These are phyloP conservation scores for Psittacara wagleri DNA, from an alignment of 2,113 vertebrate genomes.

Conservation along the genomic window DNA sequence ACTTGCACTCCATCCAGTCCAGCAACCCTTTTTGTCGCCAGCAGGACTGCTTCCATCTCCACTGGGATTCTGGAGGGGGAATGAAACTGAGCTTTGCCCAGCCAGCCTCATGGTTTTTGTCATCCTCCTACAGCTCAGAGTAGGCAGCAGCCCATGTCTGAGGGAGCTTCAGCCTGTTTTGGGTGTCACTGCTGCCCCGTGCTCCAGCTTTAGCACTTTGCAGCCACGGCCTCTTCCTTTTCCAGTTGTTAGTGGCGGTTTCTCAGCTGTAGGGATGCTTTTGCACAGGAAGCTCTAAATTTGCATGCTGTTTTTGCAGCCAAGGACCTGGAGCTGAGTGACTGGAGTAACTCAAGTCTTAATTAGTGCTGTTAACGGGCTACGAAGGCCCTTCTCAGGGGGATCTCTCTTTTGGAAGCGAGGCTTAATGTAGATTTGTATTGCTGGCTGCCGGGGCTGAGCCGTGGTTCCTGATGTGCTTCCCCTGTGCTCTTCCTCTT, in stretches of 20 bases:
- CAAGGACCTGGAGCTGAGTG: neutral
- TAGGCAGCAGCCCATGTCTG: accelerated
- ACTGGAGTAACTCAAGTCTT: neutral
- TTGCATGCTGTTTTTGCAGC: neutral
- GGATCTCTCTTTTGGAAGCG: neutral
- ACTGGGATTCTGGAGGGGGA: neutral
- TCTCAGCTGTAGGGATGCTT: neutral
- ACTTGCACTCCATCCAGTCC: neutral
- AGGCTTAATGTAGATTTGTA: neutral
- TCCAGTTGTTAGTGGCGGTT: neutral
- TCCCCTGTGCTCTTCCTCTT: neutral
- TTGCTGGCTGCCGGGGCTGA: neutral
- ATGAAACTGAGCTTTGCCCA: neutral
- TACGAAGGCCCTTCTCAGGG: neutral
- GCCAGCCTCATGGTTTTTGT: neutral
- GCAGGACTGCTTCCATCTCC: neutral
- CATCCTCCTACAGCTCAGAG: neutral
- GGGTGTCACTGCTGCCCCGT: neutral
- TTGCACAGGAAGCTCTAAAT: neutral
- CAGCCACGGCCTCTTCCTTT: neutral
- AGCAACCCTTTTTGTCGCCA: neutral
- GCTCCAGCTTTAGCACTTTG: neutral
- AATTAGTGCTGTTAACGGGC: neutral
- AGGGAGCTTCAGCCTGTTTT: neutral
- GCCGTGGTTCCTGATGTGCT: neutral